Conservation (phyloP, 2,888 invertebrate species). For the Tortricodes alternella region DNA sequence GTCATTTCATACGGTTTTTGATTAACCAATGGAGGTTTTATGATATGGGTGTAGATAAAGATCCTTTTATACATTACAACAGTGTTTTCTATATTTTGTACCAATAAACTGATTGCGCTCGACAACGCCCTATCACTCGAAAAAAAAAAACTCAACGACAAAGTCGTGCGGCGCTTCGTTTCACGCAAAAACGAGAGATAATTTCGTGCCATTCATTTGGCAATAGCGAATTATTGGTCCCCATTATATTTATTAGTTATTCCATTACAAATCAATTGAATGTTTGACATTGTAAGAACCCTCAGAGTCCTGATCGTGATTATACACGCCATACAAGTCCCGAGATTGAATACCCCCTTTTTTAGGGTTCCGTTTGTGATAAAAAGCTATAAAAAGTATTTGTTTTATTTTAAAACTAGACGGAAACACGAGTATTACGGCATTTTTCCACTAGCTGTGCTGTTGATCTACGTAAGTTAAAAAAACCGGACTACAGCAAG, state of each 20-base stretch:
- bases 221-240: slow-evolving; percentile 16
- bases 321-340: slow-evolving; percentile 4
- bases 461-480: too few species aligned
- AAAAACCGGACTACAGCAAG: too few species aligned
- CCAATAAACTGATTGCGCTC: too few species aligned
- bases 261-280: slow-evolving; percentile 9
- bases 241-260: slow-evolving; percentile 17
- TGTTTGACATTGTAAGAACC: background rate
- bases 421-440: too few species aligned
- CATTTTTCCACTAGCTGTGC: too few species aligned
- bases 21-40: too few species aligned
- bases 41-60: too few species aligned
- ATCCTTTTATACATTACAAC: too few species aligned
- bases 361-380: slow-evolving; percentile 4
- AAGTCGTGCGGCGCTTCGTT: background rate
- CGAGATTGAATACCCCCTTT: slow-evolving; percentile 19
- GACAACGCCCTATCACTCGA: too few species aligned
- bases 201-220: slow-evolving; percentile 3
- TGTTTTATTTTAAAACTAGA: background rate
- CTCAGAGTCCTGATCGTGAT: background rate
- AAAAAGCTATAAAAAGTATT: background rate
- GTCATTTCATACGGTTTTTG: too few species aligned
- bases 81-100: too few species aligned
- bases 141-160: background rate
- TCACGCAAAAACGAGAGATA: background rate